Evolutionary conservation across 1,140 invertebrate genomes (phyloP), one percentile per base, ranked within the genome.

Genomic region (Drosophila ambigua): DNA sequence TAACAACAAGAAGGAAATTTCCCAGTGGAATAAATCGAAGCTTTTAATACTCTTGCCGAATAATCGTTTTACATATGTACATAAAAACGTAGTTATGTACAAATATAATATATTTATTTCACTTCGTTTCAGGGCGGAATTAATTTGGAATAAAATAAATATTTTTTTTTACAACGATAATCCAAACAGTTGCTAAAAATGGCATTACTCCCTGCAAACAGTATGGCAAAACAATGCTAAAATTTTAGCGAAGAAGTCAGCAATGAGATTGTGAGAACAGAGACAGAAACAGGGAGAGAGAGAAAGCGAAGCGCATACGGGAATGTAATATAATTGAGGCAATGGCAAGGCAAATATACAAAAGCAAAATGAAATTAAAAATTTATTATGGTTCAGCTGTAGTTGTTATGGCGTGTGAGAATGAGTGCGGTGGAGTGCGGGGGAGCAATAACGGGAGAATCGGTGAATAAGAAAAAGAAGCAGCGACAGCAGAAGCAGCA

Each of bases 341-440:
- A 24, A 24, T 62, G 66, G 54, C 39, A 74, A 55, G 35, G 35
- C 44, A 77, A 66, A 63, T 62, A 62, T 39, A 54, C 55, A 60
- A 55, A 72, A 57, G 53, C 57, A 60, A 78, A 87, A 87, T 87
- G 69, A 75, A 87, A 85, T 87, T 83, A 87, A 88, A 87, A 79
- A 87, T 88, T 82, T 87, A 87, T 87, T 73, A 66, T 79, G 71
- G 11, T 65, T 74, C 78, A 82, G 66, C 66, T 79, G 75, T 62
- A 72, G 52, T 39, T 39, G 35, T 39, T 39, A 39, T 39, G 35
- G 35, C 35, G 35, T 39, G 35, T 11, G 35, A 39, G 35, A 13
- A 39, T 39, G 3, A 9, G 8, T 35, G 31, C 8, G 2, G 31
- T 2, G 23, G 3, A 24, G 23, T 2, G 23, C 2, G 5, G 5